These are phyloP conservation scores for Sebastolobus altivelis DNA, from an alignment of 2,797 vertebrate species.

Conservation along the genomic window DNA sequence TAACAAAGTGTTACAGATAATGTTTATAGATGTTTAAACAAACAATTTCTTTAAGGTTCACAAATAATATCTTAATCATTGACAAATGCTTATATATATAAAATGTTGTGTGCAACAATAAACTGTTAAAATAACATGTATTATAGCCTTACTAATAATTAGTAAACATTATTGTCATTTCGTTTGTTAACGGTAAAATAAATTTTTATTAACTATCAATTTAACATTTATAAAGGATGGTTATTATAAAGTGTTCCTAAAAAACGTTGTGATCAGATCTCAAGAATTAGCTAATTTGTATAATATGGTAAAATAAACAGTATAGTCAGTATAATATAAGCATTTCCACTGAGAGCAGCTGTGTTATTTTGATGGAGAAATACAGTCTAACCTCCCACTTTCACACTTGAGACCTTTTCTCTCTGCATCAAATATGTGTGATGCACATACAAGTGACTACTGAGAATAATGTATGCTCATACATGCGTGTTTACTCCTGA, in stretches of 20 bases:
- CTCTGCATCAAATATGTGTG: not conserved
- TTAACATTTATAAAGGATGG: too few species aligned
- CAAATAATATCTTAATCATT: accelerated
- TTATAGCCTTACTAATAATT: too few species aligned
- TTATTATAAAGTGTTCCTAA: too few species aligned
- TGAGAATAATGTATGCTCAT: conserved; percentile 10
- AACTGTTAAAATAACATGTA: accelerated
- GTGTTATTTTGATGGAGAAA: not conserved
- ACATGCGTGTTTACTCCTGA: conserved; percentile 24
- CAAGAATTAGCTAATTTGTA: not conserved
- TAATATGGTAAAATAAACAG: not conserved
- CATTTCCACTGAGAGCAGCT: not conserved
- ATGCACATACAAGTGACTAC: not conserved
- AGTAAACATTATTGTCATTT: too few species aligned
- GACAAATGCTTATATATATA: too few species aligned
- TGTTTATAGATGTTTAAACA: too few species aligned
- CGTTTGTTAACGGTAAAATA: too few species aligned
- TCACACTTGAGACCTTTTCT: not conserved
- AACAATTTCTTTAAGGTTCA: too few species aligned
- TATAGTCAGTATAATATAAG: too few species aligned
- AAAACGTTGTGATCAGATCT: not conserved
- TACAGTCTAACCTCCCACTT: not conserved
- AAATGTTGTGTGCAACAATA: too few species aligned
- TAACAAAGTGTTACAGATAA: too few species aligned
- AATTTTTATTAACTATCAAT: too few species aligned